phyloP scores from a whole-genome alignment of 2,113 vertebrate species.

The Numida meleagris region DNA sequence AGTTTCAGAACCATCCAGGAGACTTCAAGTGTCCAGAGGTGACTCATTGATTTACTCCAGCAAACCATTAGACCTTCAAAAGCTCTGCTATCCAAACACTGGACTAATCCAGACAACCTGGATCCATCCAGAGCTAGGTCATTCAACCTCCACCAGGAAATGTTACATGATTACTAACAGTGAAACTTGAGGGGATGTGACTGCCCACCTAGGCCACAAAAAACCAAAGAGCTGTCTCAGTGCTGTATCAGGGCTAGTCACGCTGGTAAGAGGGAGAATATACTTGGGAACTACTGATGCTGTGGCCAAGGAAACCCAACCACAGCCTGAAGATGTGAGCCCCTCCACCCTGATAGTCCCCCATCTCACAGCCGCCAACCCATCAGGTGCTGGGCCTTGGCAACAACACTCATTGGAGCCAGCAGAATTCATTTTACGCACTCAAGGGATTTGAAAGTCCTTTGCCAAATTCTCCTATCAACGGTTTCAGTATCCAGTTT shows the following conservation, averaged over 20 bases:
- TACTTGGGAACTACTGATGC: background rate
- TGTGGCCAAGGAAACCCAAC: background rate
- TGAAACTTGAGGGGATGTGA: background rate
- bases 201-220: background rate
- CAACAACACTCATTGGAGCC: background rate
- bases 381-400: background rate
- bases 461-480: fast-evolving
- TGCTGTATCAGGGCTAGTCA: background rate
- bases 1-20: background rate
- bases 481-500: background rate
- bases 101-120: background rate
- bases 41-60: background rate
- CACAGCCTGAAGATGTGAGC: background rate
- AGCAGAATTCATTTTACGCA: background rate
- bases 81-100: background rate
- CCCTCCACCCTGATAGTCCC: background rate
- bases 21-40: fast-evolving
- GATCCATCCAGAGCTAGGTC: background rate
- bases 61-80: background rate
- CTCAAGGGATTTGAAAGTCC: background rate
- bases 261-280: fast-evolving
- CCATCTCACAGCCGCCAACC: background rate
- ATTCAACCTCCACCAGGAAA: background rate
- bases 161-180: background rate
- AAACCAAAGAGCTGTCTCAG: background rate